Evolutionary conservation across 2,113 vertebrate genomes (phyloP).

Genomic region (Hoplias malabaricus): DNA sequence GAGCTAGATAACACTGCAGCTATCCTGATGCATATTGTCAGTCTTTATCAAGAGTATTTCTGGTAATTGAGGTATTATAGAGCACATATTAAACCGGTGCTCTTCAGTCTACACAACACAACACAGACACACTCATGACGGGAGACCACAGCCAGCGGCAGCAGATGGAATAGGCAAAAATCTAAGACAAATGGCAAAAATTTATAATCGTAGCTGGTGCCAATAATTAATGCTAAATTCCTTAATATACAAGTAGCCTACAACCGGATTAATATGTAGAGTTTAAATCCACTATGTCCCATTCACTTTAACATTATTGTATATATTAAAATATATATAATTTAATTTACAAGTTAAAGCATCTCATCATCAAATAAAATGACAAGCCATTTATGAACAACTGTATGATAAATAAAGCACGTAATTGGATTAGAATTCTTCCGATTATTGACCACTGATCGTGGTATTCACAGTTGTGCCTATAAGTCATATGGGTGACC

Average conservation of each 20-base stretch:
- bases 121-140: conserved; percentile 18
- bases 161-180: not conserved
- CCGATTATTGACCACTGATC: too few species aligned
- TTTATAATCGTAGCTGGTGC: not conserved
- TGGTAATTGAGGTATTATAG: conserved; percentile 21
- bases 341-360: not conserved
- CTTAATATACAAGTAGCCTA: not conserved
- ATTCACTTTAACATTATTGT: not conserved
- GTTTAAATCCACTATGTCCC: not conserved
- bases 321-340: not conserved
- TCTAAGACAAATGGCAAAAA: not conserved
- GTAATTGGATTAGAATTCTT: too few species aligned
- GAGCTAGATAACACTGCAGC: conserved; percentile 36
- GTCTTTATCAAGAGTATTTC: conserved; percentile 38
- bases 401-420: not conserved
- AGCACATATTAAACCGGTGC: not conserved
- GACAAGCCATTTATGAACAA: not conserved
- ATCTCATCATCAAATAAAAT: not conserved
- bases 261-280: not conserved
- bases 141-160: not conserved
- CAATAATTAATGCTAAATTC: not conserved
- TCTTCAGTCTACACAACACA: conserved; percentile 22
- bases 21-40: conserved; percentile 23
- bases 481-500: too few species aligned
- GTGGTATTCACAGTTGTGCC: too few species aligned